Conservation (phyloP, 2,113 vertebrate species). For the Carassius gibelio region DNA sequence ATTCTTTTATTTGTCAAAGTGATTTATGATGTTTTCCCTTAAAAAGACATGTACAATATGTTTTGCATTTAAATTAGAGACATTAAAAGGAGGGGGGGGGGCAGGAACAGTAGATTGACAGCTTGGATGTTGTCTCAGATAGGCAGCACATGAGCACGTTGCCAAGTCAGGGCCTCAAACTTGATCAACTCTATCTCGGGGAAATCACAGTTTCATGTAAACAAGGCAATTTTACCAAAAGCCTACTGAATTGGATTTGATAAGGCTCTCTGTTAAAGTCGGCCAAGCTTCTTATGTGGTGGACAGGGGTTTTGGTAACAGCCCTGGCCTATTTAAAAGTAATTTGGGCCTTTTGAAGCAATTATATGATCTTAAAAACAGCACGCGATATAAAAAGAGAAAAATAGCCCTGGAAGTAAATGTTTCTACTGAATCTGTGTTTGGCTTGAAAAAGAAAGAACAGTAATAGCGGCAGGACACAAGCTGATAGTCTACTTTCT, state of each 20-base stretch:
- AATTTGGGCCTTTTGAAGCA: conserved; percentile 50
- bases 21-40: conserved; percentile 25
- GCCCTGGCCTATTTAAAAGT: conserved; percentile 51
- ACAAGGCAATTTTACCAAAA: conserved; percentile 60
- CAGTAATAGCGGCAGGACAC: conserved; percentile 2
- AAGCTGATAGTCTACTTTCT: not conserved
- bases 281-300: conserved; percentile 62
- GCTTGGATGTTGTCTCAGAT: conserved; percentile 54
- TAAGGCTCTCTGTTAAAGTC: conserved; percentile 56
- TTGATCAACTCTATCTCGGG: conserved; percentile 48
- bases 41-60: conserved; percentile 32
- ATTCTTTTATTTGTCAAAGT: conserved; percentile 32
- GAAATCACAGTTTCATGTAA: conserved; percentile 57
- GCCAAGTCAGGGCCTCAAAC: conserved; percentile 23
- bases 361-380: conserved; percentile 28
- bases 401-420: not conserved
- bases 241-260: conserved; percentile 59
- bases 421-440: not conserved
- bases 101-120: conserved; percentile 40
- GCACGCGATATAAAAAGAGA: not conserved
- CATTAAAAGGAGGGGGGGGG: conserved; percentile 19
- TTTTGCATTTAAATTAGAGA: conserved; percentile 30
- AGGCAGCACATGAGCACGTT: conserved; percentile 62
- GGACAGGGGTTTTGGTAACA: conserved; percentile 47
- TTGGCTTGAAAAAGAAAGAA: not conserved